Base-by-base conservation (phyloP, 64 coral and sea anemone genomes). In the Acropora tenuis region DNA sequence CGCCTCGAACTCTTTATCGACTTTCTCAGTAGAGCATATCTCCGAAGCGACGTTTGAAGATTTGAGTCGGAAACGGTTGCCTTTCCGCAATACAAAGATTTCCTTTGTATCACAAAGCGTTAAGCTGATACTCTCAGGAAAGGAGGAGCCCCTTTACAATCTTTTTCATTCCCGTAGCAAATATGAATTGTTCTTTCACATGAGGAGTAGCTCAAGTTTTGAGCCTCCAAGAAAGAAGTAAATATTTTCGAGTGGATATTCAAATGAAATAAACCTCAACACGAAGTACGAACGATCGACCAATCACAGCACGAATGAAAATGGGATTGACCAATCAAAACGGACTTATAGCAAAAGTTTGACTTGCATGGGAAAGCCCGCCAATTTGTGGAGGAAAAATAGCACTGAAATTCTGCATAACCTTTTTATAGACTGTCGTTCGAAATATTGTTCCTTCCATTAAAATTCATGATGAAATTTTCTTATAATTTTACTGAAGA, bases 291-390 rank as follows among this genome's bases (percentile, higher is more conserved):
- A 13, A 47, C 75, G 30, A 18, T 71, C 66, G 17, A 12, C 82
- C 63, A 85, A 85, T 85, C 61, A 69, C 13, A 72, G n/a, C 65
- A 47, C 6, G 47, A 18, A 48, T 85, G 10, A 41, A 0, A 72
- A 20, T 20, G 10, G 30, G 43, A 3, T 3, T 18, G 66, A 18
- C 82, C 82, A 85, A 85, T 85, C 65, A 85, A 68, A 85, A 71
- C 6, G 30, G 63, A 18, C 68, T 1, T 71, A 18, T 84, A n/a
- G 44, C 49, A 0, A 71, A 73, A 65, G 46, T 85, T 85, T 47
- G 46, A 71, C 72, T 85, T 5, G 72, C 9, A 46, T 71, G 63
- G 65, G 15, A 85, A 85, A 85, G 63, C 82, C 82, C 82, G 82
- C 82, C 82, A 85, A 81, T 58, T 53, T 80, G 0, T 81, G 7